Percentiles rank a stretch among this genome's conserved stretches.
phyloP scores from a whole-genome alignment of 2,888 invertebrate species.

The Agapetus fuscipes region DNA sequence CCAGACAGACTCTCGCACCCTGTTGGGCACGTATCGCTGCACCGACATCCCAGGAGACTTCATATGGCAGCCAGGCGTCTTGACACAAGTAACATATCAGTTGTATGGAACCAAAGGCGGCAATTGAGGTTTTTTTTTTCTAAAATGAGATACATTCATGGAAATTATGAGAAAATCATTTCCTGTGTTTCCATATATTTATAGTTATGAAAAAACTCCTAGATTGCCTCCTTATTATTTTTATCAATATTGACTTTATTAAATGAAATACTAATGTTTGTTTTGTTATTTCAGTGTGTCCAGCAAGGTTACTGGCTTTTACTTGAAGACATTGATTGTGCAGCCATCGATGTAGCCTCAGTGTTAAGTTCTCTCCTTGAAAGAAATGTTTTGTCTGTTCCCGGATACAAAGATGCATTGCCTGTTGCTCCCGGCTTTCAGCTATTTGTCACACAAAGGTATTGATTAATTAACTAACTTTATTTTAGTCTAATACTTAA shows the following conservation, averaged over 20 bases:
- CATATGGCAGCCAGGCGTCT: slow-evolving; percentile 90
- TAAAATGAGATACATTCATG: too few relatives aligned
- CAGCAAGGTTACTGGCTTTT: slow-evolving; percentile 83
- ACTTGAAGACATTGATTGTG: slow-evolving; percentile 91
- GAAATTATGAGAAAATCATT: too few relatives aligned
- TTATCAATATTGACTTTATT: background rate
- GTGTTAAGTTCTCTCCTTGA: slow-evolving; percentile 79
- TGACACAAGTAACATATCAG: slow-evolving; percentile 56
- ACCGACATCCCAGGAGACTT: slow-evolving; percentile 97
- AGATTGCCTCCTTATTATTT: too few relatives aligned
- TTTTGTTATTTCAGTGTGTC: slow-evolving; percentile 52
- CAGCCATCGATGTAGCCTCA: slow-evolving; percentile 87
- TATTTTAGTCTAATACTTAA: background rate
- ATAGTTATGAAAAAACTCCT: too few relatives aligned
- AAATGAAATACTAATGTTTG: background rate
- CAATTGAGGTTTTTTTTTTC: too few relatives aligned
- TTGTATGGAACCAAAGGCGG: too few relatives aligned
- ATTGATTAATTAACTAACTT: slow-evolving; percentile 12
- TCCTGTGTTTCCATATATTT: too few relatives aligned
- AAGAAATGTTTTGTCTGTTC: slow-evolving; percentile 70
- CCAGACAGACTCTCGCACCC: slow-evolving; percentile 91
- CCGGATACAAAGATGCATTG: slow-evolving; percentile 79
- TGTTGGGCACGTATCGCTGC: slow-evolving; percentile 88
- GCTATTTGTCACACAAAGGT: slow-evolving; percentile 85
- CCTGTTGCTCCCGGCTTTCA: slow-evolving; percentile 80